phyloP scores from a whole-genome alignment of 2,888 invertebrate genomes.

The Apoderus coryli region DNA sequence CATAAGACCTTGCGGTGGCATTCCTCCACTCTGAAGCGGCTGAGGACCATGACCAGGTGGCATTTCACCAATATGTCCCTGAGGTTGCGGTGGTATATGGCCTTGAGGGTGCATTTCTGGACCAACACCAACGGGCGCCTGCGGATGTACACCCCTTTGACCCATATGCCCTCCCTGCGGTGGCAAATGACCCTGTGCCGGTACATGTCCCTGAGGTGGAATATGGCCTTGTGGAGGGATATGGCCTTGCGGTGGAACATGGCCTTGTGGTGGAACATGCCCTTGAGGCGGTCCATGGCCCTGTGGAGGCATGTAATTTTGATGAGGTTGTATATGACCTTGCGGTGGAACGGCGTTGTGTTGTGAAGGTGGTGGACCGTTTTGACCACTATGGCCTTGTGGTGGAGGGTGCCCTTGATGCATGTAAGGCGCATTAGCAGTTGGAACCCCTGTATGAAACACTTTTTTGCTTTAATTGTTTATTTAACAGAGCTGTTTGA shows the following conservation, averaged over 20 bases:
- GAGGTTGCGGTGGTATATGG: conserved; percentile 3
- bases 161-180: conserved; percentile 1
- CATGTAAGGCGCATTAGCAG: too few relatives aligned
- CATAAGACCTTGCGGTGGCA: conserved; percentile 14
- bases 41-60: conserved; percentile 6
- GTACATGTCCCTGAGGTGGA: conserved; percentile 6
- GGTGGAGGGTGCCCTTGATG: neutral
- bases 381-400: conserved; percentile 5
- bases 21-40: conserved; percentile 7
- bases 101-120: conserved; percentile 6
- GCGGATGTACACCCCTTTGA: conserved; percentile 6
- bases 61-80: conserved; percentile 3
- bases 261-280: too few relatives aligned
- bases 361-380: conserved; percentile 6
- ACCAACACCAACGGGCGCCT: conserved; percentile 3
- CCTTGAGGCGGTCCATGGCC: conserved; percentile 5
- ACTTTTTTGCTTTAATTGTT: too few relatives aligned
- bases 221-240: conserved; percentile 3
- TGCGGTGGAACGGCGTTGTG: conserved; percentile 7
- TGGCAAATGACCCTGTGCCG: conserved; percentile 1
- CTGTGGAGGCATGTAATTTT: neutral
- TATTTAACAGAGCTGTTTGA: too few relatives aligned
- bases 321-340: neutral
- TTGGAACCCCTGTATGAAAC: too few relatives aligned
- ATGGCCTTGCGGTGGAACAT: conserved; percentile 3